Evolutionary conservation across 2,888 invertebrate species (phyloP), one percentile per base, ranked within the genome.

Genomic region (Laothoe populi): DNA sequence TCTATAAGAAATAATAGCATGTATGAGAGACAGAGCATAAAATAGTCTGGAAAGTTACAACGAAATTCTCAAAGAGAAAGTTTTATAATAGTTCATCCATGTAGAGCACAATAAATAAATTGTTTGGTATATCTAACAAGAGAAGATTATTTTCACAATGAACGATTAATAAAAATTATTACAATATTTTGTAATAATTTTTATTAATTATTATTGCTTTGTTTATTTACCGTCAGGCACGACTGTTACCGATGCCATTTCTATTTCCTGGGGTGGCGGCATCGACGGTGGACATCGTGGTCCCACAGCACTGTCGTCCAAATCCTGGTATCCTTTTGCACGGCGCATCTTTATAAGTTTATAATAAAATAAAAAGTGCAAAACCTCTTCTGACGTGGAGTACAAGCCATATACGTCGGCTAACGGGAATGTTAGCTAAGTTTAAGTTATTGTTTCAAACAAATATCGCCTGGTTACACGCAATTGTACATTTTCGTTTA

Each of bases 191-290:
- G 5, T 31, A 26, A 4, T 26, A 4, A 26, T 26, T 26, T 26
- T 26, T 4, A 26, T 26, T 26, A 2, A 26, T 38, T n/a, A 44
- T 7, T 44, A 4, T 4, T 44, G 10, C 7, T 19, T 44, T 44
- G 19, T 44, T 44, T 19, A 44, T 78, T 61, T 92, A 96, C 96
- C 96, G 88, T 96, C 96, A 67, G 96, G 96, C 26, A 96, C 96
- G 31, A 96, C 96, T 5, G 96, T 95, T 31, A 96, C 96, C 3
- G 96, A 96, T 64, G 96, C 96, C 94, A 96, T 95, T 92, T 96
- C 96, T 72, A 96, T 95, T 81, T 95, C 95, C 77, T 95, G 95
- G 0, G 94, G 93, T n/a, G 92, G 92, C 59, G 94, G 93, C 79
- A 94, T 92, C n/a, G 92, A 82, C 16, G 88, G 75, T 68, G 79